phyloP scores from a whole-genome alignment of 2,113 vertebrate species.

The Lepus europaeus region DNA sequence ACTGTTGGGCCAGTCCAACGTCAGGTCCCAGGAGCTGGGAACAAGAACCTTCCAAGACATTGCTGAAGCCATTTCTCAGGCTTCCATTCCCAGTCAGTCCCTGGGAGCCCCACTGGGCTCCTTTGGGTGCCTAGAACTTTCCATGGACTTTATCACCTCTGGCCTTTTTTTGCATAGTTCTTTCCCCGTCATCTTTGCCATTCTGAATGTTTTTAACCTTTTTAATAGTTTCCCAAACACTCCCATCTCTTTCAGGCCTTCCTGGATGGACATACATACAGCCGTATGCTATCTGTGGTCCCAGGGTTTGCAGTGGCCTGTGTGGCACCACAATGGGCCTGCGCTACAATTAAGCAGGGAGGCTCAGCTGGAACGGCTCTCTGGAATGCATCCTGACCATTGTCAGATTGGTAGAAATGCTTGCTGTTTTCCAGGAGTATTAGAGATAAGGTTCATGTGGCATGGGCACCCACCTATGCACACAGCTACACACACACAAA shows the following conservation, averaged over 20 bases:
- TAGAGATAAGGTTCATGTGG: background rate
- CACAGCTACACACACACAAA: fast-evolving
- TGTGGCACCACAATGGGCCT: background rate
- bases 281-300: background rate
- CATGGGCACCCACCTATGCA: background rate
- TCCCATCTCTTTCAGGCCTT: background rate
- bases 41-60: background rate
- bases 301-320: background rate
- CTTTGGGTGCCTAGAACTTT: background rate
- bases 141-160: fast-evolving
- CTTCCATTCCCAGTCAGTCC: background rate
- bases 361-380: background rate
- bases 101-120: background rate
- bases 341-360: background rate
- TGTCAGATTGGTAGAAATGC: background rate
- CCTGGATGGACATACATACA: background rate
- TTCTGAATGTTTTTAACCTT: background rate
- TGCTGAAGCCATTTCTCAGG: background rate
- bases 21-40: background rate
- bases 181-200: background rate
- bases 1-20: background rate
- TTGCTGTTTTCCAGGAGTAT: background rate
- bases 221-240: background rate
- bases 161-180: background rate
- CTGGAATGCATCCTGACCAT: background rate